phyloP scores from a whole-genome alignment of 2,888 invertebrate species.

The Drosophila parthenogenetica region DNA sequence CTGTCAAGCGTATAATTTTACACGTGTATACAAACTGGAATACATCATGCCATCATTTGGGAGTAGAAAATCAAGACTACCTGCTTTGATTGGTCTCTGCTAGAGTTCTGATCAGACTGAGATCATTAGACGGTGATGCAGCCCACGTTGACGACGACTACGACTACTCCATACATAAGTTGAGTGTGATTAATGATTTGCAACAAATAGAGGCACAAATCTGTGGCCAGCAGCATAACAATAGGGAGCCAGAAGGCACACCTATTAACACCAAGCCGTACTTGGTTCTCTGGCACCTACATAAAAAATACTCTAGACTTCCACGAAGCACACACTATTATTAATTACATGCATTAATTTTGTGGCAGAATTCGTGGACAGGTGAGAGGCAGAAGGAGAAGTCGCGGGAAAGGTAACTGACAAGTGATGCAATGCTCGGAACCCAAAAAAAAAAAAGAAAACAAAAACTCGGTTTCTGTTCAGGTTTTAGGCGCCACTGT shows the following conservation, averaged over 20 bases:
- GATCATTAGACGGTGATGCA: slow-evolving; percentile 54
- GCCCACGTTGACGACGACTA: slow-evolving; percentile 56
- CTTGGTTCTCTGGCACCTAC: slow-evolving; percentile 56
- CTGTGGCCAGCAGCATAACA: slow-evolving; percentile 68
- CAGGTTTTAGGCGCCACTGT: slow-evolving; percentile 80
- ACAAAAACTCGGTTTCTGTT: slow-evolving; percentile 4
- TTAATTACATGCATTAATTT: slow-evolving; percentile 81
- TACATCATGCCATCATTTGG: slow-evolving; percentile 62
- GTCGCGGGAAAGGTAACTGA: slow-evolving; percentile 31
- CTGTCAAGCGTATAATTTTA: slow-evolving; percentile 57
- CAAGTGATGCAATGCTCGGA: slow-evolving; percentile 74
- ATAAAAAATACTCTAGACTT: slow-evolving; percentile 41
- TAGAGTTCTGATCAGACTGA: slow-evolving; percentile 20
- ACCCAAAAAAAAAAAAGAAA: slow-evolving; percentile 14
- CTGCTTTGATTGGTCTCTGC: slow-evolving; percentile 49
- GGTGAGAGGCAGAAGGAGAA: not conserved
- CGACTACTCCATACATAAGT: slow-evolving; percentile 62
- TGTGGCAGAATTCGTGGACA: slow-evolving; percentile 53
- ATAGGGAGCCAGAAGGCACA: slow-evolving; percentile 68
- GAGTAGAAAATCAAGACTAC: slow-evolving; percentile 49
- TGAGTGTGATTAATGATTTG: slow-evolving; percentile 70
- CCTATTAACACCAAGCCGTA: slow-evolving; percentile 75
- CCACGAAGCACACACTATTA: slow-evolving; percentile 66
- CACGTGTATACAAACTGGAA: slow-evolving; percentile 57
- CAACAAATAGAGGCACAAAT: slow-evolving; percentile 67